phyloP scores from a whole-genome alignment of 2,888 invertebrate species.

The Cinara cedri region DNA sequence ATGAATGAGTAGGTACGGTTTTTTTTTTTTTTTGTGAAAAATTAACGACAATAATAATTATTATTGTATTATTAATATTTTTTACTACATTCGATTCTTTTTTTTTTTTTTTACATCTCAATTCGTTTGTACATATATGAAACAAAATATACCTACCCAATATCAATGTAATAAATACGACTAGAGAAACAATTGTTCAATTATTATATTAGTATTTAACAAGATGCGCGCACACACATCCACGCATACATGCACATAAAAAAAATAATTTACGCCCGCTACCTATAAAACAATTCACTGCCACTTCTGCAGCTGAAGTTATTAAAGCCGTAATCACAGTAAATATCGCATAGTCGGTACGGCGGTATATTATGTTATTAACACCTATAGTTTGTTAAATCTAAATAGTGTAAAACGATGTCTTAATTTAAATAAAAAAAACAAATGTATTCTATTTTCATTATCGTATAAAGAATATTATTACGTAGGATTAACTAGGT shows the following conservation, averaged over 20 bases:
- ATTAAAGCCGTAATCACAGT: slow-evolving; percentile 8
- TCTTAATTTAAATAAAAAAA: background rate
- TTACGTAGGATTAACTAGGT: slow-evolving; percentile 10
- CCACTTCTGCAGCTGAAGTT: slow-evolving; percentile 14
- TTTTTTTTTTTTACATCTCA: no score
- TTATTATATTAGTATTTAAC: background rate
- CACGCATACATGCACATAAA: no score
- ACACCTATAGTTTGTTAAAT: background rate
- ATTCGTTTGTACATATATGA: background rate
- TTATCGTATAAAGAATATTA: background rate
- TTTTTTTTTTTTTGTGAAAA: no score
- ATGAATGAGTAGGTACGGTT: no score
- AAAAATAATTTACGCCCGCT: background rate
- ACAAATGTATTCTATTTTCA: no score
- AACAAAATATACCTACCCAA: background rate
- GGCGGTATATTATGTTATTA: background rate
- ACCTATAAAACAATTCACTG: background rate
- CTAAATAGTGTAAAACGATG: background rate
- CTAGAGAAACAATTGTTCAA: slow-evolving; percentile 23
- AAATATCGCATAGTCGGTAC: background rate
- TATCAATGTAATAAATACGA: background rate
- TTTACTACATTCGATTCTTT: no score
- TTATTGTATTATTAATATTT: no score
- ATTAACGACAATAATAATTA: no score
- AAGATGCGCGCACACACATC: background rate